Conservation (phyloP, 1,140 invertebrate species). For the Daktulosphaira vitifoliae region DNA sequence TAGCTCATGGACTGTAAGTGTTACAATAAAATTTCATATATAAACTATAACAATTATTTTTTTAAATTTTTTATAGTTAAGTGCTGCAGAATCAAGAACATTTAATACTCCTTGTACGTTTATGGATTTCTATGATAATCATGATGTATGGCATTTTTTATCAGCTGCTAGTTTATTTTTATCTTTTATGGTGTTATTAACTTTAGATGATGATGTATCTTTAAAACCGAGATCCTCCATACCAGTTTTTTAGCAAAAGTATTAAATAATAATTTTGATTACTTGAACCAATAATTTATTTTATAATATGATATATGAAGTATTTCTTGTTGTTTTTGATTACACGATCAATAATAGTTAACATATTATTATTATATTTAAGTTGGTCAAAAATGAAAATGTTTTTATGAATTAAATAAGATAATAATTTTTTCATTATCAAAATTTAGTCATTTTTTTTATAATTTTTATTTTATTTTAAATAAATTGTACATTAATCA, state of each 20-base stretch:
- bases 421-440: too few species aligned
- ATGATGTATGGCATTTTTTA: conserved; percentile 85
- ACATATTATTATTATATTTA: too few species aligned
- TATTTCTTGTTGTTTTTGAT: too few species aligned
- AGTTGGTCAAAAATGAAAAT: too few species aligned
- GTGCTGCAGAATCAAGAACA: conserved; percentile 67
- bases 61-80: conserved; percentile 48
- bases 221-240: conserved; percentile 58
- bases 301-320: too few species aligned
- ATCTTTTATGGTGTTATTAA: conserved; percentile 72
- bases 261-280: neutral
- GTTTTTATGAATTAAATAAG: too few species aligned
- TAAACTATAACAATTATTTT: neutral
- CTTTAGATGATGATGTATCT: conserved; percentile 67
- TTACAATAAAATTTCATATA: neutral
- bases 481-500: too few species aligned
- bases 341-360: too few species aligned
- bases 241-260: conserved; percentile 59
- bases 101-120: conserved; percentile 67
- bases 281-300: neutral
- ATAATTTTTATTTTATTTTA: too few species aligned
- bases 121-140: conserved; percentile 72
- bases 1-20: conserved; percentile 66
- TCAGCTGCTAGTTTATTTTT: conserved; percentile 80
- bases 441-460: too few species aligned